Evolutionary conservation across 2,113 vertebrate genomes (phyloP), one percentile per base, ranked within the genome.

Genomic region (Bungarus multicinctus): DNA sequence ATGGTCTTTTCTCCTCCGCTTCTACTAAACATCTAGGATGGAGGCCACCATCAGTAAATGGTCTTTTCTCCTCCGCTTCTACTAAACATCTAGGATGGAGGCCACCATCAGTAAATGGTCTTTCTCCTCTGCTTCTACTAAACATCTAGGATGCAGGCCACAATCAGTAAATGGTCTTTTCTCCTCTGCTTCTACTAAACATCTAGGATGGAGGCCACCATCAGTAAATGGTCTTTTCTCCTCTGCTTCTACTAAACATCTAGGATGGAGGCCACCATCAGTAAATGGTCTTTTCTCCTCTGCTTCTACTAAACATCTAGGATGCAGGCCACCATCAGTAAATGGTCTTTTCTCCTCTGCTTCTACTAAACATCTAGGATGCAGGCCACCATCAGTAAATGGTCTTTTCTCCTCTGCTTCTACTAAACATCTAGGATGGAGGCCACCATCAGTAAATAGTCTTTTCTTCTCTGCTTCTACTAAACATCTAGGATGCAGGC

Each of bases 171-270:
- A 47, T 5, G 85, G 47, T 27, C 85, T 14, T 50, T 50, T 4
- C 74, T 12, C 64, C 74, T 96, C 55, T 8, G 0, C 1, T 55
- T 94, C 64, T 95, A 34, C 96, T n/a, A n/a, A n/a, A n/a, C n/a
- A n/a, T n/a, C n/a, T 30, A 7, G 18, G 23, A 39, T 8, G 10
- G 52, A 10, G 34, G 74, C 5, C 20, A 54, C 0, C 54, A 1
- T 25, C 54, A 6, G 1, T 50, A 50, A 50, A 47, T 5, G 85
- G 47, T 27, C 85, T 14, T 50, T 50, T 4, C 74, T 12, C 64
- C 74, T 96, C 55, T 8, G 0, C 1, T 55, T 94, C 64, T 95
- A 34, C 96, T n/a, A n/a, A n/a, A n/a, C n/a, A n/a, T n/a, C n/a
- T 30, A 7, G 18, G 23, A 39, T 8, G 10, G 52, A 10, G 34